phyloP scores from a whole-genome alignment of 2,888 invertebrate genomes.

The Malthinus flaveolus region DNA sequence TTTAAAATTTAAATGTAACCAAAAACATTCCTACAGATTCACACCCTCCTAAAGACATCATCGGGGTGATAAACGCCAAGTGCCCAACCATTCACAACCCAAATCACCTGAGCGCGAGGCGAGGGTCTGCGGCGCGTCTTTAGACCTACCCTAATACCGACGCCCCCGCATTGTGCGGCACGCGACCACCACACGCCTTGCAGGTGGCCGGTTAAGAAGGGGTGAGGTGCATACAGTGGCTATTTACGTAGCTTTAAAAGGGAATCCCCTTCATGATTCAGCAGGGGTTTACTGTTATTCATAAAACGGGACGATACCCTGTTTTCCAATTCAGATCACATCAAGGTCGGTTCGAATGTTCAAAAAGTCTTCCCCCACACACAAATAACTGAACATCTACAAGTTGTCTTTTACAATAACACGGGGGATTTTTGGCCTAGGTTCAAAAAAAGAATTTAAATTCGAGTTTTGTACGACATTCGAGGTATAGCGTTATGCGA shows the following conservation, averaged over 20 bases:
- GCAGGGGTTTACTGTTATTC: conserved; percentile 25
- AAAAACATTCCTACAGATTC: conserved; percentile 18
- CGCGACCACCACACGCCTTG: conserved; percentile 40
- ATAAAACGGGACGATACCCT: conserved; percentile 12
- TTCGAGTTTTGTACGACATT: too few species aligned
- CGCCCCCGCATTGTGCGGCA: conserved; percentile 38
- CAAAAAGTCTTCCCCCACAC: background rate
- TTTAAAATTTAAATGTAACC: conserved; percentile 17
- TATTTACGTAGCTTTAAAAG: conserved; percentile 31
- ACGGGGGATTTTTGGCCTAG: too few species aligned
- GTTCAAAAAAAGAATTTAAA: too few species aligned
- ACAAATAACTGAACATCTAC: conserved; percentile 3
- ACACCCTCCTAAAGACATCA: conserved; percentile 20
- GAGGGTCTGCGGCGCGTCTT: conserved; percentile 31
- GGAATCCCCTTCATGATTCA: conserved; percentile 33
- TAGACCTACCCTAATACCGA: conserved; percentile 36
- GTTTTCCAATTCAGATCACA: conserved; percentile 23
- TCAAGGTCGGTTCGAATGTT: conserved; percentile 17
- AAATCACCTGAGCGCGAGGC: conserved; percentile 32
- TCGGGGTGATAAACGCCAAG: conserved; percentile 31
- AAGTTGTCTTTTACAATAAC: background rate
- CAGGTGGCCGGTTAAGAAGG: conserved; percentile 39
- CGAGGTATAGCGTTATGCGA: too few species aligned
- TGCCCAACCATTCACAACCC: conserved; percentile 30
- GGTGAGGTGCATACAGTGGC: conserved; percentile 34